Evolutionary conservation across 2,888 invertebrate species (phyloP).

Genomic region (Synergus umbraculus): DNA sequence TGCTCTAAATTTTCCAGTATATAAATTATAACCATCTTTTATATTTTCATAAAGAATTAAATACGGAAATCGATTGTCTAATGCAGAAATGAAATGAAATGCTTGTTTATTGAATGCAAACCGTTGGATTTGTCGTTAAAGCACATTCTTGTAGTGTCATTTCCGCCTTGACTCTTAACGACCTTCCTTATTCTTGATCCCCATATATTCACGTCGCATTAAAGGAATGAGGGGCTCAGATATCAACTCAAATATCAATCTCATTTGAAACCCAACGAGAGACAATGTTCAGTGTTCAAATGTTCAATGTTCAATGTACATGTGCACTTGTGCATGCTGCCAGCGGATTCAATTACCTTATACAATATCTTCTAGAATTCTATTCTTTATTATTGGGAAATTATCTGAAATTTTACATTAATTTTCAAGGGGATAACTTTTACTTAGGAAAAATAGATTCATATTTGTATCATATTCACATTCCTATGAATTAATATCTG

Average conservation of each 20-base stretch:
- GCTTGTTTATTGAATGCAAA: too few relatives aligned
- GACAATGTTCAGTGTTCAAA: conserved; percentile 15
- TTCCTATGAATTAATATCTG: not conserved
- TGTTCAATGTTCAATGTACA: not conserved
- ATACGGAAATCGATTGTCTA: too few relatives aligned
- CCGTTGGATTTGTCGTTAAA: not conserved
- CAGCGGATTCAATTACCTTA: conserved; percentile 60
- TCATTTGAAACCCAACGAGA: conserved; percentile 52
- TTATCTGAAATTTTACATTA: not conserved
- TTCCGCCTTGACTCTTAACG: conserved; percentile 11
- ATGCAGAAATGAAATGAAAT: too few relatives aligned
- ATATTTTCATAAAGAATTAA: too few relatives aligned
- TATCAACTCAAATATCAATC: conserved; percentile 57
- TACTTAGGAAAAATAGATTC: too few relatives aligned
- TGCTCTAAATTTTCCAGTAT: too few relatives aligned
- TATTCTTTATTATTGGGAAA: not conserved
- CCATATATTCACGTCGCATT: conserved; percentile 39
- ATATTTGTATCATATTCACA: too few relatives aligned
- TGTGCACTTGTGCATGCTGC: conserved; percentile 51
- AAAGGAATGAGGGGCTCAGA: conserved; percentile 1
- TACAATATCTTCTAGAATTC: conserved; percentile 14
- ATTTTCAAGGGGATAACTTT: too few relatives aligned
- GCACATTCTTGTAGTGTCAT: not conserved
- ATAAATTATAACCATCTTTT: too few relatives aligned
- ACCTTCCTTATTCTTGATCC: conserved; percentile 39